Percentiles rank a stretch among this genome's conserved stretches.
Evolutionary conservation across 1,140 invertebrate genomes (phyloP).

Genomic region (Marisa cornuarietis): DNA sequence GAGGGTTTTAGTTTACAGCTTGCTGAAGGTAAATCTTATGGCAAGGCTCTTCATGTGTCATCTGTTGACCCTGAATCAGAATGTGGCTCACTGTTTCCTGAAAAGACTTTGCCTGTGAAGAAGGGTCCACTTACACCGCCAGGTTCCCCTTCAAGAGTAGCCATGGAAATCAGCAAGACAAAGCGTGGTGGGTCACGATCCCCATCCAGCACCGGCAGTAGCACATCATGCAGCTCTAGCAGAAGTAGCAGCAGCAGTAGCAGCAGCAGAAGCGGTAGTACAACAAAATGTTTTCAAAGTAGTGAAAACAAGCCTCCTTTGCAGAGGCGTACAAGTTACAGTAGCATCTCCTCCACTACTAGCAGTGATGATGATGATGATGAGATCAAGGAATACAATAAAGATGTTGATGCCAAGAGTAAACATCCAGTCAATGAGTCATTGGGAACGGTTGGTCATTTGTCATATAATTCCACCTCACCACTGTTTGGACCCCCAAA

Average conservation of each 20-base stretch:
- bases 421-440: no score
- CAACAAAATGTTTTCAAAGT: constrained; percentile 11
- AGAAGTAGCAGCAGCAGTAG: constrained; percentile 34
- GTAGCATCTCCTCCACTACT: neutral
- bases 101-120: constrained; percentile 15
- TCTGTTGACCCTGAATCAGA: constrained; percentile 20
- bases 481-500: constrained; percentile 5
- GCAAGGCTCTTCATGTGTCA: neutral
- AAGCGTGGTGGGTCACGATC: constrained; percentile 25
- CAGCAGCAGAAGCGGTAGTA: constrained; percentile 20
- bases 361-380: neutral
- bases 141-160: constrained; percentile 25
- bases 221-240: constrained; percentile 30
- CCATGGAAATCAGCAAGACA: constrained; percentile 10
- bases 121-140: constrained; percentile 37
- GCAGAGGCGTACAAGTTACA: constrained; percentile 1
- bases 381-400: neutral
- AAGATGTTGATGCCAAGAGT: neutral
- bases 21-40: no score
- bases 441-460: neutral
- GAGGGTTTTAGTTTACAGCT: no score
- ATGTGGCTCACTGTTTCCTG: constrained; percentile 26
- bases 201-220: constrained; percentile 27
- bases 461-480: neutral
- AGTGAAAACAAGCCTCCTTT: neutral